Percentiles rank a stretch among this genome's conserved stretches.
These are phyloP conservation scores for Acropora tenuis DNA, from an alignment of 64 coral and sea anemone genomes.

Conservation along the genomic window DNA sequence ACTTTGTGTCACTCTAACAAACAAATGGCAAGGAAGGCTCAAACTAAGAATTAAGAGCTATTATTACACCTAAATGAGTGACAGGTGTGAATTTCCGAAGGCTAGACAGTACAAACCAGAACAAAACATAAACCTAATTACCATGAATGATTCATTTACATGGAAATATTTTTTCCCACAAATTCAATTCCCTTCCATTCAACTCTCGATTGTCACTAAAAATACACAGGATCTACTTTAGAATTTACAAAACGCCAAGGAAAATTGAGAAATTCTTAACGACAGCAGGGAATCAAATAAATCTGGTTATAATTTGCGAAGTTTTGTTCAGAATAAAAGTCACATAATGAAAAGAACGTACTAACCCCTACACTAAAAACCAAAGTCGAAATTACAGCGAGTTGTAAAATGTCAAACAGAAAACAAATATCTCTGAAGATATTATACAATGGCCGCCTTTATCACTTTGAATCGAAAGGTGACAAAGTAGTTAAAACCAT, in stretches of 20 bases:
- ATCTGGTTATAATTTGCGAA: no score
- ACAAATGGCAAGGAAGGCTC: no score
- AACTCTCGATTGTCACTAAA: not conserved
- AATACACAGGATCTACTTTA: not conserved
- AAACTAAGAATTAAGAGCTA: no score
- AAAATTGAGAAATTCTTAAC: no score
- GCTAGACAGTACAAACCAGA: not conserved
- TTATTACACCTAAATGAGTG: no score
- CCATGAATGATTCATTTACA: not conserved
- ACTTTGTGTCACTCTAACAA: no score
- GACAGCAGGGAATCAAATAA: no score
- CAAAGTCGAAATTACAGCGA: no score
- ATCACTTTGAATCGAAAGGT: not conserved
- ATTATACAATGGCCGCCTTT: not conserved
- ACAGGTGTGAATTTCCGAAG: not conserved
- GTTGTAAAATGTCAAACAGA: not conserved
- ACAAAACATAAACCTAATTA: not conserved
- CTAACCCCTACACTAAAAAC: no score
- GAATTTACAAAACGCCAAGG: no score
- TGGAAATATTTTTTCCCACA: constrained; percentile 9
- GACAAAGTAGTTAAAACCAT: not conserved
- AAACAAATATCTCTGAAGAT: not conserved
- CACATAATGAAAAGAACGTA: no score
- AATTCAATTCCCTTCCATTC: constrained; percentile 27
- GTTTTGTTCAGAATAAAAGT: no score